These are phyloP conservation scores for Drosophila multiciliata DNA, from an alignment of 2,888 invertebrate species.

Conservation along the genomic window DNA sequence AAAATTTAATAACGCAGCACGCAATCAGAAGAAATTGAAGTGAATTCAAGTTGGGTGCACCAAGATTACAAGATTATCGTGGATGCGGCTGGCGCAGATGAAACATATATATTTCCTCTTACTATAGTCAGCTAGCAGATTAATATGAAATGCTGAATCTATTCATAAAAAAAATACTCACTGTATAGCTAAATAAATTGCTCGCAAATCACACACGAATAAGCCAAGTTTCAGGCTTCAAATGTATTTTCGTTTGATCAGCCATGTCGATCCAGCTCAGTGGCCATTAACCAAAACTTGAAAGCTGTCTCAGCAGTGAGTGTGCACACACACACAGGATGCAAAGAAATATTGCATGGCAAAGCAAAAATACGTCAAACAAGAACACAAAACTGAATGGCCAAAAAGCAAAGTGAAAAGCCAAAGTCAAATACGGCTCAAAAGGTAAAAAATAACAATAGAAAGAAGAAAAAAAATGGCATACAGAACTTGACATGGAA, in stretches of 20 bases:
- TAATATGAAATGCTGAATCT: neutral
- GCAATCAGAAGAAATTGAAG: conserved; percentile 53
- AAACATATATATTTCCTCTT: neutral
- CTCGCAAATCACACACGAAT: conserved; percentile 25
- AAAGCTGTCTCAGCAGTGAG: conserved; percentile 21
- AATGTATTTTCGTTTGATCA: conserved; percentile 6
- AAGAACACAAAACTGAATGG: conserved; percentile 12
- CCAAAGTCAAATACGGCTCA: conserved; percentile 15
- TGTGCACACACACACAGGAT: neutral
- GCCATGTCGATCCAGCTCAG: conserved; percentile 1
- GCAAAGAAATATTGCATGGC: conserved; percentile 24
- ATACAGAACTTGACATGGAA: conserved; percentile 3
- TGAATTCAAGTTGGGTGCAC: conserved; percentile 28
- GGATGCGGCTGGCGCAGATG: neutral
- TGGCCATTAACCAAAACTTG: conserved; percentile 22
- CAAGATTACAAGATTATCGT: conserved; percentile 3
- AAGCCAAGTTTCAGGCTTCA: conserved; percentile 19
- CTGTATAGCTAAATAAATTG: neutral
- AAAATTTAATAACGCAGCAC: conserved; percentile 63
- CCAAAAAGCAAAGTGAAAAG: conserved; percentile 30
- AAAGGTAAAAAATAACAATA: neutral
- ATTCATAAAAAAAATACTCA: neutral
- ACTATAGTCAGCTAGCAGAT: neutral
- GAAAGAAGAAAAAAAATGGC: neutral
- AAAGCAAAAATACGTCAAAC: conserved; percentile 17